Percentiles rank a stretch among this genome's conserved stretches.
phyloP scores from a whole-genome alignment of 2,888 invertebrate species.

The Bibio marci region DNA sequence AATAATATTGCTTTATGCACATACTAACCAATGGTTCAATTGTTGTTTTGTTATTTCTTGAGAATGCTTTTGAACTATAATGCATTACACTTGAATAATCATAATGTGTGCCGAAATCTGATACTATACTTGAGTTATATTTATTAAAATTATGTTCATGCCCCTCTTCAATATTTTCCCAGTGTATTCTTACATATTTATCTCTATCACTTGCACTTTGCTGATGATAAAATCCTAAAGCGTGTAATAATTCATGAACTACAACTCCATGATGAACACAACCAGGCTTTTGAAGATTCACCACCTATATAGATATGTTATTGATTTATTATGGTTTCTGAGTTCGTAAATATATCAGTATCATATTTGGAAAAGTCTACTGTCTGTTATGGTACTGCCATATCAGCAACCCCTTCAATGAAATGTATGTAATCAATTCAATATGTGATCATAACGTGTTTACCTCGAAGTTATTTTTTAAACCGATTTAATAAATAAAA shows the following conservation, averaged over 20 bases:
- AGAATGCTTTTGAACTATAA: constrained; percentile 48
- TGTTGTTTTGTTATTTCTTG: constrained; percentile 45
- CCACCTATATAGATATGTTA: constrained; percentile 22
- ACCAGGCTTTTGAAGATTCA: constrained; percentile 36
- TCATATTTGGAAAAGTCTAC: too few relatives aligned
- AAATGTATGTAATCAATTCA: too few relatives aligned
- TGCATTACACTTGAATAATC: constrained; percentile 62
- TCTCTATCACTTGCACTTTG: constrained; percentile 65
- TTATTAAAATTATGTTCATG: constrained; percentile 43
- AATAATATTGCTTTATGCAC: background rate
- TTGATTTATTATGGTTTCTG: constrained; percentile 16
- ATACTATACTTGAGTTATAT: constrained; percentile 42
- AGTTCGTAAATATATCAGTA: background rate
- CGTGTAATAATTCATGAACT: constrained; percentile 64
- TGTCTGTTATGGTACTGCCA: too few relatives aligned
- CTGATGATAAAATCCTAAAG: constrained; percentile 69
- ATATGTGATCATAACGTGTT: too few relatives aligned
- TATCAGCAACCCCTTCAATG: too few relatives aligned
- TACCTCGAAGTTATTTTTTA: too few relatives aligned
- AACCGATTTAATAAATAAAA: too few relatives aligned
- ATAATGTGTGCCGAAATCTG: constrained; percentile 47
- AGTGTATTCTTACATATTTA: constrained; percentile 51
- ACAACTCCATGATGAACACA: constrained; percentile 46
- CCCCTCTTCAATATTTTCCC: constrained; percentile 43
- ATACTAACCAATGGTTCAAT: constrained; percentile 37